Evolutionary conservation across 2,888 invertebrate species (phyloP), one percentile per base, ranked within the genome.

Genomic region (Panorpa germanica): DNA sequence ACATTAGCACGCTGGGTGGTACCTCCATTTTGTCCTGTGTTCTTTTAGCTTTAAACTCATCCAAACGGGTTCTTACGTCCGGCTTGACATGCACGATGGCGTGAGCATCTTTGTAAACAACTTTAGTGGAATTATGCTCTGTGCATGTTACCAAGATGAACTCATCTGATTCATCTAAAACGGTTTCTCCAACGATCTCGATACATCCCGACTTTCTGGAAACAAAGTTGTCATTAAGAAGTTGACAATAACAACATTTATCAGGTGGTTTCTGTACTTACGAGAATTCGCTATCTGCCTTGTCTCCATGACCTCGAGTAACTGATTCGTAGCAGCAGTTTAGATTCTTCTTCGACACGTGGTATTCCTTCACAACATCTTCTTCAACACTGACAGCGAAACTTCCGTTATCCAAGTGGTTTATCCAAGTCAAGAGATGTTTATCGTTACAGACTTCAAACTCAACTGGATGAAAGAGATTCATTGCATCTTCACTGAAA

Each of bases 1-100:
- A 48, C 46, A 86, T 57, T 17, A 88, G 51, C 1, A 90, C 69
- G 45, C 72, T 77, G 11, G 71, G 50, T 23, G 55, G 55, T 12
- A 46, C 42, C 9, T 35, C 30, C 4, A 34, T 30, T 2, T 28
- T 20, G 11, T 12, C 41, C 10, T 33, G 21, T 30, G 43, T 40
- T 19, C 37, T 39, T 17, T 40, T 37, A 28, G 35, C 15, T 36
- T 37, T 24, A 35, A 24, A 31, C 37, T 45, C 37, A 38, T 45
- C 30, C 20, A 53, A 39, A 42, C 61, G 47, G 38, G 62, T 50
- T 38, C 62, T 49, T 31, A 70, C 48, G 37, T 56, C 50, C 39
- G 56, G 39, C 35, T 59, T 48, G 44, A 67, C 46, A 41, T 60
- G 52, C 45, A 70, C 48, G 21, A 63, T 54, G 2, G 64, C 51